Base-by-base conservation (phyloP, 2,888 invertebrate species). In the Lasioglossum villosulum region DNA sequence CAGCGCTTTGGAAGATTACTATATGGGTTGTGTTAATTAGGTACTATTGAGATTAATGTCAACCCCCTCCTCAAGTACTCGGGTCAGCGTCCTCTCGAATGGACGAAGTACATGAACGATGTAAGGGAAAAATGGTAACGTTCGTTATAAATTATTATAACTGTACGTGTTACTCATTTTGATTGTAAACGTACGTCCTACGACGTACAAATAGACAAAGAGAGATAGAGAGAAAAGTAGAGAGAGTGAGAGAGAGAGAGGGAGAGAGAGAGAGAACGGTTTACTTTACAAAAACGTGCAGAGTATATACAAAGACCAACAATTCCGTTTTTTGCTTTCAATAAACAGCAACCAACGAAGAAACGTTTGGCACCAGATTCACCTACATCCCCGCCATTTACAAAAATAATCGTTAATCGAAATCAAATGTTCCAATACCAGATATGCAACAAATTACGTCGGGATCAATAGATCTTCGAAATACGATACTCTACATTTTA, bases 341-440 rank as follows among this genome's bases (percentile, higher is more conserved):
- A 39, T 56, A 56, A 30, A 72, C 34, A 75, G 27, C 63, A 75
- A 27, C 39, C 45, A 71, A 77, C 52, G 37, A 27, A 71, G 78
- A 68, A 80, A 84, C 71, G 30, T 87, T 88, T 88, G 87, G 88
- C 87, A 87, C 84, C 48, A 84, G 77, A 72, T 80, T 76, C 75
- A 73, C 72, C 68, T 39, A 37, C 34, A 52, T 59, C 39, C 8
- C 30, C 70, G 56, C 56, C 27, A 75, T 77, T 75, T 59, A 56
- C 45, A 39, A 72, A 86, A 63, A 70, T 73, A 73, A 72, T 75
- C 45, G 10, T 30, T 34, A 12, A 71, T 16, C 73, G 30, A 83
- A 82, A 75, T 27, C 34, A 74, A 74, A 59, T 34, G 16, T 75
- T 70, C 39, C 30, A 56, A 66, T 42, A 59, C 48, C 80, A n/a